Evolutionary conservation across 2,888 invertebrate genomes (phyloP).

Genomic region (Troides oblongomaculatus): DNA sequence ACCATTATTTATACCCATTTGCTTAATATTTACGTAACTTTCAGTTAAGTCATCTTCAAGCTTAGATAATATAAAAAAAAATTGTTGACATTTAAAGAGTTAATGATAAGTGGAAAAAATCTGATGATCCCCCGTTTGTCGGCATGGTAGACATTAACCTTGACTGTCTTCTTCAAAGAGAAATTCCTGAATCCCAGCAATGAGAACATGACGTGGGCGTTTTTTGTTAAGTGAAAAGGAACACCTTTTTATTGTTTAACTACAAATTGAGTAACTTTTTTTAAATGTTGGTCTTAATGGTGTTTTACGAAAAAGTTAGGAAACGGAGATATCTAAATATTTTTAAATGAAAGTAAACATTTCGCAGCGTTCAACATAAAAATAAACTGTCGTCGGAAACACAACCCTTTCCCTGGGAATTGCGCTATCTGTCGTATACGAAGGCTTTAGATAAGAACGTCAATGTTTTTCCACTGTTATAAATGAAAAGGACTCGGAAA

Average conservation of each 20-base stretch:
- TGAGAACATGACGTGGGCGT: background rate
- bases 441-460: conserved; percentile 43
- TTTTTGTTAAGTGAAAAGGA: background rate
- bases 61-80: background rate
- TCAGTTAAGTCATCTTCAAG: background rate
- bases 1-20: conserved; percentile 4
- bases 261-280: background rate
- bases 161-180: background rate
- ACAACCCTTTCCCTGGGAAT: conserved; percentile 35
- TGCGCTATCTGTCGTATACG: conserved; percentile 37
- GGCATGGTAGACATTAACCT: too few species aligned
- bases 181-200: background rate
- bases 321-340: conserved; percentile 8
- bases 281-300: background rate
- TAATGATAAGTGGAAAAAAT: background rate
- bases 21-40: conserved; percentile 9
- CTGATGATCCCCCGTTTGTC: background rate
- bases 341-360: conserved; percentile 23
- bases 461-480: conserved; percentile 40
- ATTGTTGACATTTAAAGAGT: background rate
- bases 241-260: background rate
- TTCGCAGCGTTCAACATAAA: conserved; percentile 28
- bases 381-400: conserved; percentile 27
- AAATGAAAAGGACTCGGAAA: conserved; percentile 47
- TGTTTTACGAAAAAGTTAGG: background rate